Evolutionary conservation across 2,113 vertebrate genomes (phyloP), one percentile per base, ranked within the genome.

Genomic region (Chloropsis cyanopogon): DNA sequence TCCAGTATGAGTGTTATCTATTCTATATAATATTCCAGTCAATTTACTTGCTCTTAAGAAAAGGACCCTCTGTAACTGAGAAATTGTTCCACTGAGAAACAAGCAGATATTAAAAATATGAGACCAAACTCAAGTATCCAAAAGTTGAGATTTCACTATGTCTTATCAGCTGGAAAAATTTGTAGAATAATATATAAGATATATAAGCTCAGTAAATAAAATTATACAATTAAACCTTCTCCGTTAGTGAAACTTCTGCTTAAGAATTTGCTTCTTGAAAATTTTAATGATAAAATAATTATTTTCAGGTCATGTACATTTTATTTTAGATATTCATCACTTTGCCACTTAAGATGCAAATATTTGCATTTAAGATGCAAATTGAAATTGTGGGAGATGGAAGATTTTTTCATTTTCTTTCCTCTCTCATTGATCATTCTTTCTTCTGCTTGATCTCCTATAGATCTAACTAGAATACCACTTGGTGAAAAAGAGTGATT

Each of bases 41-140:
- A 49, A 33, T 41, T 73, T 60, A 52, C 49, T 47, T 42, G 7
- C 8, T 44, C 4, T 82, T 49, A 8, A 6, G 14, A 8, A n/a
- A 49, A 82, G 33, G 10, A 2, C 0, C 0, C 7, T 28, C 4
- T 23, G 6, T 19, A n/a, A n/a, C n/a, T n/a, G n/a, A n/a, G n/a
- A n/a, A n/a, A 70, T n/a, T 49, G 1, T 41, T 78, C 25, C 11
- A 54, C 11, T 59, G 11, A 81, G 12, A 77, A 61, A 59, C 22
- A 2, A 52, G 3, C 11, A 59, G 7, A 79, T 31, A 46, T 63
- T 33, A 33, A 70, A 65, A 85, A 56, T 18, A 6, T 47, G 8
- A 78, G 4, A 28, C 10, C 11, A 84, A 92, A 77, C 17, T 31
- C 14, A 50, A 26, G 3, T 22, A 28, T 20, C 4, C 4, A 42